Evolutionary conservation across 2,113 vertebrate genomes (phyloP).

Genomic region (Catharus fuscescens): DNA sequence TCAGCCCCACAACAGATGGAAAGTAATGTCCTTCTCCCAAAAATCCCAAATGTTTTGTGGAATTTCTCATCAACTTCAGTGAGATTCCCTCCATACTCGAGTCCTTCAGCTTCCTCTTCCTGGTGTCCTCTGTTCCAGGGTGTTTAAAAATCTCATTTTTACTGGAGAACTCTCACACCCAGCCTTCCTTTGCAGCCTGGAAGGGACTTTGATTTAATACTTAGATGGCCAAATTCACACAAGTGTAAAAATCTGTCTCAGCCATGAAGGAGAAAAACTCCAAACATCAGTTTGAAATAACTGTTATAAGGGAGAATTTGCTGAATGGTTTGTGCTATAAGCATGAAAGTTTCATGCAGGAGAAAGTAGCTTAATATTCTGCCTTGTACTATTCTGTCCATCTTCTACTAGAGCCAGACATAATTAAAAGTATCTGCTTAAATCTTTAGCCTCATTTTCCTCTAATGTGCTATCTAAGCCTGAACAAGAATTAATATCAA

Average conservation of each 20-base stretch:
- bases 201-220: neutral
- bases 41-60: neutral
- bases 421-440: neutral
- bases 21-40: neutral
- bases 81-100: neutral
- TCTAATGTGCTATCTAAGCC: neutral
- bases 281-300: neutral
- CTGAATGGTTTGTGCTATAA: neutral
- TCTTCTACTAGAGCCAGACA: neutral
- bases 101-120: neutral
- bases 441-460: neutral
- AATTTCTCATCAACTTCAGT: neutral
- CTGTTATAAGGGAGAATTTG: neutral
- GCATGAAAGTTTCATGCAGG: neutral
- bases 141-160: neutral
- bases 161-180: neutral
- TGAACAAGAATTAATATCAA: neutral
- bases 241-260: neutral
- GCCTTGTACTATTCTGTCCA: neutral
- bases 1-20: neutral
- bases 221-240: neutral
- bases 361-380: neutral
- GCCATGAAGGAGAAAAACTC: neutral
- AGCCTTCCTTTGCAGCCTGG: neutral
- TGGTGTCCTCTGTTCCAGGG: neutral